Conservation (phyloP, 2,113 vertebrate genomes). For the Bungarus multicinctus region DNA sequence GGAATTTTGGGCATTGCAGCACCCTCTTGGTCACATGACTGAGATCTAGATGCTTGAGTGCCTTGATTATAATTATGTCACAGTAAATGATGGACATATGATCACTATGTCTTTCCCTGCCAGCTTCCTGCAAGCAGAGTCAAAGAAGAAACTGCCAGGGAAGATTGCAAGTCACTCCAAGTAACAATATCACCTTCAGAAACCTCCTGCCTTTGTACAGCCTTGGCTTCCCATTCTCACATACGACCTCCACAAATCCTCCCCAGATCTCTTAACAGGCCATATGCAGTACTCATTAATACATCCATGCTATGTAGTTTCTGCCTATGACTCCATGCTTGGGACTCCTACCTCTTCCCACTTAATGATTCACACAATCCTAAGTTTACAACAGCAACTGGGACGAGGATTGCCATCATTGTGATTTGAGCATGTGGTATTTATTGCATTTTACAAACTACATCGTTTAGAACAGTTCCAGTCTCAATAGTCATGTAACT, state of each 20-base stretch:
- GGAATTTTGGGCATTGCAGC: not conserved
- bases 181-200: not conserved
- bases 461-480: not conserved
- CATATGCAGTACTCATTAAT: not conserved
- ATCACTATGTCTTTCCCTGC: too few relatives aligned
- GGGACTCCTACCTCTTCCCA: not conserved
- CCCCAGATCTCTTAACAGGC: not conserved
- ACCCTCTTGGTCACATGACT: not conserved
- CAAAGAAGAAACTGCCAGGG: not conserved
- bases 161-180: not conserved
- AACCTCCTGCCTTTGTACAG: not conserved
- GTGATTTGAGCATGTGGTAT: not conserved
- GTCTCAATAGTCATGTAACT: not conserved
- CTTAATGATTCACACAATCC: not conserved
- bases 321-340: not conserved
- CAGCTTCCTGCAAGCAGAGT: not conserved
- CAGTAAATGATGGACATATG: not conserved
- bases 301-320: not conserved
- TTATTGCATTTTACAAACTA: not conserved
- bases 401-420: not conserved
- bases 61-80: not conserved
- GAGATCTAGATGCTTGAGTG: not conserved
- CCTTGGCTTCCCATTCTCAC: too few relatives aligned
- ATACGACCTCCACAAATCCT: not conserved
- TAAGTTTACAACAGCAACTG: not conserved